These are phyloP conservation scores for Agapornis roseicollis DNA, from an alignment of 2,113 vertebrate genomes.

Conservation along the genomic window DNA sequence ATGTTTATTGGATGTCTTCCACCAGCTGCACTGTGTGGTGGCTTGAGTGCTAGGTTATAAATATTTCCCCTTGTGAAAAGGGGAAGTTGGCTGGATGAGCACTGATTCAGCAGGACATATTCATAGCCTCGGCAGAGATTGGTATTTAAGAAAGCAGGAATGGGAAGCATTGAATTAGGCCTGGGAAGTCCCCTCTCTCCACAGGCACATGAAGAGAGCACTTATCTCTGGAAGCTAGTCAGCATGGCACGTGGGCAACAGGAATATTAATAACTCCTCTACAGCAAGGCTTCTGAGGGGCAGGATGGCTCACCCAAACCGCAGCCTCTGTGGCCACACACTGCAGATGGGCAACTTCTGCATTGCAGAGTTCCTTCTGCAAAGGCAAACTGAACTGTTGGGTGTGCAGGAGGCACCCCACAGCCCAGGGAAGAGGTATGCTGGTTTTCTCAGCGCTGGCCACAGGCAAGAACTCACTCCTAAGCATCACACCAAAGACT, in stretches of 20 bases:
- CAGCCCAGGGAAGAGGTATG: not conserved
- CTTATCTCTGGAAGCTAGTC: slow-evolving; percentile 64
- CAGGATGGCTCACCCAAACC: slow-evolving; percentile 73
- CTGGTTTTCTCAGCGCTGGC: not conserved
- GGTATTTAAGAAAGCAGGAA: slow-evolving; percentile 51
- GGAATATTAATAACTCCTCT: slow-evolving; percentile 75
- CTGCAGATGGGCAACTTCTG: slow-evolving; percentile 78
- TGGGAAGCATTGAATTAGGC: slow-evolving; percentile 61
- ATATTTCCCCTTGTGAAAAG: slow-evolving; percentile 61
- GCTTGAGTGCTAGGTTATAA: slow-evolving; percentile 59
- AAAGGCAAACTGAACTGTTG: not conserved
- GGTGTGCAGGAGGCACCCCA: not conserved
- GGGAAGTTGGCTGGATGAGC: slow-evolving; percentile 64
- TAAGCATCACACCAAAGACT: not conserved
- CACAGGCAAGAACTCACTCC: not conserved
- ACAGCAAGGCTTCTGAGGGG: slow-evolving; percentile 55
- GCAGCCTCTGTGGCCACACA: slow-evolving; percentile 20
- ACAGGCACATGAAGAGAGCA: slow-evolving; percentile 58
- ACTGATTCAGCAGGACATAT: slow-evolving; percentile 68
- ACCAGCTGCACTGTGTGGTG: slow-evolving; percentile 49
- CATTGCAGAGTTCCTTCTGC: slow-evolving; percentile 70
- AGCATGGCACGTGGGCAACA: slow-evolving; percentile 59
- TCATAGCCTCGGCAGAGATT: slow-evolving; percentile 49
- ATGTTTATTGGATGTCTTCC: slow-evolving; percentile 48
- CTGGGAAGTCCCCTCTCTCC: slow-evolving; percentile 66